Base-by-base conservation (phyloP, 2,113 vertebrate species). In the Cavia porcellus region DNA sequence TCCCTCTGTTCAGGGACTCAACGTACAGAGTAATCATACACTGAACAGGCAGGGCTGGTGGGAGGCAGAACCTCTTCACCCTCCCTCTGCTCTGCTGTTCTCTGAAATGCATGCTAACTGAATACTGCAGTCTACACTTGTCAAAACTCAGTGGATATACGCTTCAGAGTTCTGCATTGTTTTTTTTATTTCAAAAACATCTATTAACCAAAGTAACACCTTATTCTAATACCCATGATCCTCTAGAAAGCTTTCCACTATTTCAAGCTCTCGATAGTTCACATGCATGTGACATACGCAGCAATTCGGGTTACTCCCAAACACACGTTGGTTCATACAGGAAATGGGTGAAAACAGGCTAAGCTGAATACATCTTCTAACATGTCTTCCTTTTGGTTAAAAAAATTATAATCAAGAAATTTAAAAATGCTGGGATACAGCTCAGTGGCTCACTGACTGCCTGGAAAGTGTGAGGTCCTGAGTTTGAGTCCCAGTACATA, bases 121-220 rank as follows among this genome's bases (percentile, higher is more conserved):
- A 38, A 72, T 17, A 38, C 35, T 72, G 17, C n/a, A 8, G 35
- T 70, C 17, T n/a, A 35, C 68, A 70, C n/a, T 70, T 70, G 68
- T 72, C 8, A 38, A 87, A 95, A 86, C 30, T 86, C 19, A 10
- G 15, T 50, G 61, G 61, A 28, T 28, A 47, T 22, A 66, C 47
- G 50, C 45, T 80, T 72, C 28, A 68, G 81, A 68, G 35, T 95
- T 86, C 52, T 75, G 38, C 38, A 47, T 86, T 94, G 80, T 57
- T 55, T 35, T 86, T 86, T 52, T 42, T 47, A 91, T 30, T 84
- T 61, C n/a, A 7, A 83, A 86, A 90, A 83, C 45, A 90, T 75
- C 62, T 93, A 64, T 74, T 93, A 80, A 84, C 28, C 62, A 80
- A 30, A 81, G 66, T 59, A 82, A 77, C 30, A 86, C 64, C 45